Conservation (phyloP, 2,888 invertebrate genomes). For the Eulithis testata region DNA sequence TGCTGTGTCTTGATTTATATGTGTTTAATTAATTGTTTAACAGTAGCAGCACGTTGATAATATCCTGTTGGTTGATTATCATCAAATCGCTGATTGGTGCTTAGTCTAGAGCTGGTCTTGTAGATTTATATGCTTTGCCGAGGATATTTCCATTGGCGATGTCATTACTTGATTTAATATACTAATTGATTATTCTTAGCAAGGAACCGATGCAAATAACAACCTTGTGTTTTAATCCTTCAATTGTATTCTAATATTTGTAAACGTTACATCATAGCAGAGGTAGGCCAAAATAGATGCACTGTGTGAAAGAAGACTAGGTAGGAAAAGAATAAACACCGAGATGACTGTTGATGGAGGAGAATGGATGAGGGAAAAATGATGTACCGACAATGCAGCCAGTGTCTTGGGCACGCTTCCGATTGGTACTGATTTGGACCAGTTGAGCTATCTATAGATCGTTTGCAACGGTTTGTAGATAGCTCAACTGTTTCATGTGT, state of each 20-base stretch:
- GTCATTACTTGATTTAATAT: not conserved
- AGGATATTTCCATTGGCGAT: slow-evolving; percentile 24
- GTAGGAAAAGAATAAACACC: too few species aligned
- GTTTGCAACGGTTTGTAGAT: too few species aligned
- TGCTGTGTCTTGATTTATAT: slow-evolving; percentile 12
- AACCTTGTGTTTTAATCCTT: slow-evolving; percentile 15
- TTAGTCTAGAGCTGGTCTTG: slow-evolving; percentile 6
- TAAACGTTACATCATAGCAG: not conserved
- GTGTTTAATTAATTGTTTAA: slow-evolving; percentile 14
- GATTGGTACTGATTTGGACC: too few species aligned
- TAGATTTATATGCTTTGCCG: slow-evolving; percentile 20
- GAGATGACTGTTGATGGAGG: too few species aligned
- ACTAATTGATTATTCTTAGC: slow-evolving; percentile 7
- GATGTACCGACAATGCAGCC: too few species aligned
- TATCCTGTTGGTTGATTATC: slow-evolving; percentile 20
- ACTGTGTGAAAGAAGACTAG: too few species aligned
- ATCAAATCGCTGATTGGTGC: slow-evolving; percentile 34
- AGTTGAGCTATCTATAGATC: too few species aligned
- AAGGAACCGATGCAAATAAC: slow-evolving; percentile 11
- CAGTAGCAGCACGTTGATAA: slow-evolving; percentile 24
- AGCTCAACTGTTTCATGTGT: too few species aligned
- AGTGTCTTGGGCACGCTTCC: too few species aligned
- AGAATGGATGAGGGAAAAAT: too few species aligned
- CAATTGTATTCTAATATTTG: slow-evolving; percentile 17
- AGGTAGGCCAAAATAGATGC: too few species aligned